Conservation (phyloP, 2,113 vertebrate species). For the Phycodurus eques region DNA sequence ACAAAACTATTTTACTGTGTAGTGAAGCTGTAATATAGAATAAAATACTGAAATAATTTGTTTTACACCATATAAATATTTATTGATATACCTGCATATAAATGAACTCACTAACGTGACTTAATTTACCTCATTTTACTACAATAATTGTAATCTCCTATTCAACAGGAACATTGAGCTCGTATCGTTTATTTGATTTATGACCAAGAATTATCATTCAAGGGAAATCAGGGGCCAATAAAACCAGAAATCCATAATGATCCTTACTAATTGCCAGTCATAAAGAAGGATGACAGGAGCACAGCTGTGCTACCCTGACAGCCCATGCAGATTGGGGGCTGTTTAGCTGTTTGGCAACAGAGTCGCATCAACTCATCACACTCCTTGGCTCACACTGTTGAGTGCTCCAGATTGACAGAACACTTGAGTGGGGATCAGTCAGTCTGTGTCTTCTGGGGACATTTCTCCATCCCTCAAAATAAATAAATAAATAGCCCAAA, state of each 20-base stretch:
- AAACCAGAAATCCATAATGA: not conserved
- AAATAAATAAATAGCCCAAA: conserved; percentile 11
- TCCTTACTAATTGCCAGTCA: conserved; percentile 16
- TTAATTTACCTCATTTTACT: not conserved
- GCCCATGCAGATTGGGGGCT: conserved; percentile 9
- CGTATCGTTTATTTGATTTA: conserved; percentile 8
- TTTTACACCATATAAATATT: too few species aligned
- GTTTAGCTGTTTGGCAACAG: conserved; percentile 27
- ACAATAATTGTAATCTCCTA: not conserved
- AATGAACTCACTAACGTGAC: too few species aligned
- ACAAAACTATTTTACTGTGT: too few species aligned
- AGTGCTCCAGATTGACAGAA: conserved; percentile 24
- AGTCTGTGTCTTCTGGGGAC: conserved; percentile 4
- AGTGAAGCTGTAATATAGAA: too few species aligned
- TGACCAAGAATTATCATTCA: conserved; percentile 14
- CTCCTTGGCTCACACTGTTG: conserved; percentile 6
- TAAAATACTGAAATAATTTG: too few species aligned
- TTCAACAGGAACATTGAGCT: not conserved
- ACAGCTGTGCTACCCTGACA: conserved; percentile 26
- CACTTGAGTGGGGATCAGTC: conserved; percentile 21
- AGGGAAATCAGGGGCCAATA: conserved; percentile 1
- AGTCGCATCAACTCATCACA: not conserved
- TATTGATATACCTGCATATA: too few species aligned
- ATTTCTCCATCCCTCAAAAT: not conserved
- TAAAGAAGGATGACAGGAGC: conserved; percentile 20